Evolutionary conservation across 2,888 invertebrate species (phyloP), one percentile per base, ranked within the genome.

Genomic region (Geophilus truncorum): DNA sequence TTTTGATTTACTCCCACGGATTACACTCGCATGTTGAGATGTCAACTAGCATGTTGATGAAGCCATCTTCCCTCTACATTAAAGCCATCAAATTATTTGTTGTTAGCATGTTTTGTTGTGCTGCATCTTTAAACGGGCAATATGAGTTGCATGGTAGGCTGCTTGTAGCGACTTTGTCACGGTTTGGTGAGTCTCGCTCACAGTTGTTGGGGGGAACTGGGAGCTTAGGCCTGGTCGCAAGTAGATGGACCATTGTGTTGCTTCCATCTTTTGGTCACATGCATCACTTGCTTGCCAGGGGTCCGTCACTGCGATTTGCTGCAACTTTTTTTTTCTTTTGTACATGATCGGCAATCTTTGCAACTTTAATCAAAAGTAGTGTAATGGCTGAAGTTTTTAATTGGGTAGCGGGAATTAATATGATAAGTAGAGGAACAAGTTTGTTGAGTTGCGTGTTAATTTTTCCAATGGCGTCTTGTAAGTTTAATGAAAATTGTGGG

Each of bases 81-180:
- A 32, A 32, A 32, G 5, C 32, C 32, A 32, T 32, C 32, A 32
- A 32, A 32, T 32, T 32, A 51, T 51, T 51, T n/a, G 51, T 40
- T 4, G 15, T 5, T 51, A 51, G 51, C 18, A 18, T 18, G 51
- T 51, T 51, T 51, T 51, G 18, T 51, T 51, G 51, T 32, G 45
- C 28, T 70, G 70, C 70, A 70, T 70, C 70, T 70, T 70, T 70
- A 70, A 70, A 70, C 70, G 70, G 28, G 70, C 28, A 70, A 70
- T 70, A 70, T 70, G 70, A 25, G 25, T 23, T 70, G 70, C 70
- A 70, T 28, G 70, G 70, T 70, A 28, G 25, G 70, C 6, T 70
- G 70, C 12, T 70, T 70, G 28, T n/a, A 28, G 70, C 70, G 70
- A 70, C 70, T 70, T 70, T 70, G 70, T 70, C 70, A 70, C 28